These are phyloP conservation scores for Eolophus roseicapilla DNA, from an alignment of 2,113 vertebrate genomes.

Conservation along the genomic window DNA sequence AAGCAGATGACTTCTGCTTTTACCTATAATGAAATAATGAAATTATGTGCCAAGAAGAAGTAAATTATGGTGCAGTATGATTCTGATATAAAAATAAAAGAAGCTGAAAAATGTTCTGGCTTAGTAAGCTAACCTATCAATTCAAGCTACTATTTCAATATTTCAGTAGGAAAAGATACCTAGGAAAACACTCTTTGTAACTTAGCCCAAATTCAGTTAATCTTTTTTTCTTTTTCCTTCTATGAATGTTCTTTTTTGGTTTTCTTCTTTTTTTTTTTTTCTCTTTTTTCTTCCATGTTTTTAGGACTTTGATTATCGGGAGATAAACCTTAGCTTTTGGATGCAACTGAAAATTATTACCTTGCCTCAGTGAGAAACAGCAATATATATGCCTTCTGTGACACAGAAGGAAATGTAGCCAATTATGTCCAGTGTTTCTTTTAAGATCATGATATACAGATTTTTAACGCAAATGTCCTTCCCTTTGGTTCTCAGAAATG, in stretches of 20 bases:
- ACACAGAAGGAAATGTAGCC: not conserved
- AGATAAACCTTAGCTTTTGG: not conserved
- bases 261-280: fast-evolving
- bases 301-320: not conserved
- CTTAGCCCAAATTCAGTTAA: not conserved
- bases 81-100: not conserved
- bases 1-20: not conserved
- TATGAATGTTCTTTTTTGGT: not conserved
- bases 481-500: not conserved
- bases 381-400: not conserved
- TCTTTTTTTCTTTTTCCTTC: not conserved
- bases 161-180: not conserved
- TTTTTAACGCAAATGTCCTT: not conserved
- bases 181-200: not conserved
- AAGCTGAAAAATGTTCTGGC: not conserved
- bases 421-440: not conserved
- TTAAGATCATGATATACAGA: not conserved
- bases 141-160: not conserved
- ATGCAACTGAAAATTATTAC: not conserved
- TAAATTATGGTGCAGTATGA: not conserved
- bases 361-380: not conserved
- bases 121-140: not conserved
- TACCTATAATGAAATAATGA: not conserved
- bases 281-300: not conserved
- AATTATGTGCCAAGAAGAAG: not conserved